Evolutionary conservation across 1,140 invertebrate genomes (phyloP).

Genomic region (Metaphire vulgaris): DNA sequence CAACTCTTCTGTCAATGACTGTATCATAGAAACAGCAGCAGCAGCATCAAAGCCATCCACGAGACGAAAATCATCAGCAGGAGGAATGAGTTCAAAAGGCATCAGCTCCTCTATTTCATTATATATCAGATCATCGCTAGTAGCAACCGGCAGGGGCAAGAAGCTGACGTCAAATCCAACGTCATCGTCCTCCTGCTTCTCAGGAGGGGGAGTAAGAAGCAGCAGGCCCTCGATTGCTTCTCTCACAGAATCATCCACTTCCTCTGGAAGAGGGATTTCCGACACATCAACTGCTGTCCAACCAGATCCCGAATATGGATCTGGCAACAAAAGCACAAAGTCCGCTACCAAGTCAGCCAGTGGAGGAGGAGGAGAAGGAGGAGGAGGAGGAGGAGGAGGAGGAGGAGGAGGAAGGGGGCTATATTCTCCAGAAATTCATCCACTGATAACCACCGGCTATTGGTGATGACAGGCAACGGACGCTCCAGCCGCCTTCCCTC

Average conservation of each 20-base stretch:
- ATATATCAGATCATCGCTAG: too few relatives aligned
- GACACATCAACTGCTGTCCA: not conserved
- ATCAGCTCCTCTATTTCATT: constrained; percentile 54
- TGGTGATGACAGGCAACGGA: not conserved
- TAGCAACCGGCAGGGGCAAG: not conserved
- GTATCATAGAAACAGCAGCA: not conserved
- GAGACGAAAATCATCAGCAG: not conserved
- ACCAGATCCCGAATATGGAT: not conserved
- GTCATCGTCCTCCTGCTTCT: not conserved
- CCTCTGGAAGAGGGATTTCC: not conserved
- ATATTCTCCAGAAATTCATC: constrained; percentile 11
- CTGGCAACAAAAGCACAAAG: not conserved
- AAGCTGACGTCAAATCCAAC: not conserved
- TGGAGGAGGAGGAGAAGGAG: constrained; percentile 4
- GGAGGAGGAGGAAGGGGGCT: not conserved
- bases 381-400: not conserved
- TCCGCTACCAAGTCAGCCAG: constrained; percentile 5
- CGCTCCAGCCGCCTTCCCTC: not conserved
- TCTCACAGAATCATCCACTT: not conserved
- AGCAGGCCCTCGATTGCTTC: not conserved
- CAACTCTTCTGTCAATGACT: not conserved
- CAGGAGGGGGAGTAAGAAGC: not conserved
- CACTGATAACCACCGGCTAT: not conserved
- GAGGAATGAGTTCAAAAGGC: not conserved
- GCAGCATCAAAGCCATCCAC: too few relatives aligned